Conservation (phyloP, 2,888 invertebrate species). For the Amphiduros pacificus region DNA sequence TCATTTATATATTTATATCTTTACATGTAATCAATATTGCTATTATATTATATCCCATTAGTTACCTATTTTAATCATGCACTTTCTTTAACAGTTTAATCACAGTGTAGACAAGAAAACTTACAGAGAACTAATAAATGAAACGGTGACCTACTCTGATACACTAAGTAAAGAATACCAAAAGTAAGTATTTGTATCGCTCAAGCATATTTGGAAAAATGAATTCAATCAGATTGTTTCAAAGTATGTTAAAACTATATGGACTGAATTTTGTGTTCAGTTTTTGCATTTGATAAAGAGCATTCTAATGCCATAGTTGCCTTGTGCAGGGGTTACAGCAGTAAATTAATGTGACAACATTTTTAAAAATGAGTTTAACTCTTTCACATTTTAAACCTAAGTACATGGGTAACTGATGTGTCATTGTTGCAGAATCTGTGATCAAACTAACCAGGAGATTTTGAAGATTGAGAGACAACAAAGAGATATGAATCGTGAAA, state of each 20-base stretch:
- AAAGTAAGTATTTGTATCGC: conserved; percentile 9
- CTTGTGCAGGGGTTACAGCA: too few relatives aligned
- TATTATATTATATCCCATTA: too few relatives aligned
- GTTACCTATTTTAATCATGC: background rate
- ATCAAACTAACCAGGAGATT: conserved; percentile 47
- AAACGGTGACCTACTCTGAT: conserved; percentile 4
- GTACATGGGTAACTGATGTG: background rate
- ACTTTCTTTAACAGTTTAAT: too few relatives aligned
- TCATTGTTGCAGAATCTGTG: conserved; percentile 41
- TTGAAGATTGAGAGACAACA: conserved; percentile 43
- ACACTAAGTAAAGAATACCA: conserved; percentile 17
- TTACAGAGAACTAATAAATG: conserved; percentile 17
- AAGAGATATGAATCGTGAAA: conserved; percentile 42
- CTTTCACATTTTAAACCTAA: background rate
- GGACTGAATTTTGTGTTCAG: background rate
- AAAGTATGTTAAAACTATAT: too few relatives aligned
- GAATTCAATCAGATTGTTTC: too few relatives aligned
- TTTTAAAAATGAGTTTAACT: too few relatives aligned
- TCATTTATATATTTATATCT: too few relatives aligned
- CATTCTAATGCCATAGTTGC: background rate
- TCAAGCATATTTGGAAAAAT: too few relatives aligned
- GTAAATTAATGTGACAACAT: too few relatives aligned
- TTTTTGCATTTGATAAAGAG: background rate
- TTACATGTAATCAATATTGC: too few relatives aligned
- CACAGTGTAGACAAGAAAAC: conserved; percentile 9